A percentile compares a stretch with the other conserved stretches of the same genome.
These are phyloP conservation scores for Grus americana DNA, from an alignment of 2,113 vertebrate genomes.

Conservation along the genomic window DNA sequence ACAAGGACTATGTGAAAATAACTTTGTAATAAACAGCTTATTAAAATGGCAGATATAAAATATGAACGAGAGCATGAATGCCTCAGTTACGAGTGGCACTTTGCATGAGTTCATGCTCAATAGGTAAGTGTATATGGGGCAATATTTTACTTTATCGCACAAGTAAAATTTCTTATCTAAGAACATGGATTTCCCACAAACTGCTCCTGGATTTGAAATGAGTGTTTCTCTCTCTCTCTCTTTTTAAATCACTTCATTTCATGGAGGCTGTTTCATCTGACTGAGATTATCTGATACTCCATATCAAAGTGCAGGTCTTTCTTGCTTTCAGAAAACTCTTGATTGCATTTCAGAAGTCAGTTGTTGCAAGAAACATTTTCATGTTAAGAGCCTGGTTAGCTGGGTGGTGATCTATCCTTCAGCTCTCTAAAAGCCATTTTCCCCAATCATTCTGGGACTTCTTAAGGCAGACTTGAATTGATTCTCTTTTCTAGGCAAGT, in stretches of 20 bases:
- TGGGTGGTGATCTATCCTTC: not conserved
- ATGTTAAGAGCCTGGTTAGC: not conserved
- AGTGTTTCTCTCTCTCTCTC: not conserved
- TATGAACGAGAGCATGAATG: not conserved
- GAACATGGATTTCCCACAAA: not conserved
- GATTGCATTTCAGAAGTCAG: not conserved
- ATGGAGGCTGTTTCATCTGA: not conserved
- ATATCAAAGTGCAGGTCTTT: not conserved
- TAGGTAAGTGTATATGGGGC: not conserved
- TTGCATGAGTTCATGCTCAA: not conserved
- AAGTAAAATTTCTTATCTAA: not conserved
- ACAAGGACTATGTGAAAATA: not conserved
- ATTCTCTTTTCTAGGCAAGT: not conserved
- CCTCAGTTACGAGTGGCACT: not conserved
- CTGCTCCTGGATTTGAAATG: not conserved
- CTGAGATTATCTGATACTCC: not conserved
- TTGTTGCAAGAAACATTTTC: not conserved
- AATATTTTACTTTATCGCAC: not conserved
- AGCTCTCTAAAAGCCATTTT: not conserved
- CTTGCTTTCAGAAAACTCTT: not conserved
- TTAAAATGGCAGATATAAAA: not conserved
- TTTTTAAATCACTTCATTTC: not conserved
- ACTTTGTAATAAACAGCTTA: not conserved
- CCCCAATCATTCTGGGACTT: not conserved
- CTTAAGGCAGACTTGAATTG: not conserved